These are phyloP conservation scores for Benitochromis conjunctus DNA, from an alignment of 2,113 vertebrate genomes.

Conservation along the genomic window DNA sequence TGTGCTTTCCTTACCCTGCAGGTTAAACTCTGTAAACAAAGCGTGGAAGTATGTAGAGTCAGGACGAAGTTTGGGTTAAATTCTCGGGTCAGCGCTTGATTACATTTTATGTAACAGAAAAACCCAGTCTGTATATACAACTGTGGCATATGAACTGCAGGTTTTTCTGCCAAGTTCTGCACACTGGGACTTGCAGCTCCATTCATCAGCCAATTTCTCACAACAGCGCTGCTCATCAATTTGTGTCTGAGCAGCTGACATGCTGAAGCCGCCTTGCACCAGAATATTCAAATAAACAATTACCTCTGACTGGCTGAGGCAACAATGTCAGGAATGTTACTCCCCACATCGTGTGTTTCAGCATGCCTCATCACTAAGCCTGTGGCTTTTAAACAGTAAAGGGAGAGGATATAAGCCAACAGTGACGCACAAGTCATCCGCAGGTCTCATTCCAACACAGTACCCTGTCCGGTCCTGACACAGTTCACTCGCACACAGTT, in stretches of 20 bases:
- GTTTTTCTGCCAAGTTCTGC: conserved; percentile 28
- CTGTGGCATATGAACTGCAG: background rate
- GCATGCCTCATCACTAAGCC: conserved; percentile 38
- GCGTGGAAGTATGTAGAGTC: background rate
- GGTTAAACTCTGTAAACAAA: conserved; percentile 16
- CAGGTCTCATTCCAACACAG: conserved; percentile 25
- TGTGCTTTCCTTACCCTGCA: conserved; percentile 6
- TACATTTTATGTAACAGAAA: conserved; percentile 1
- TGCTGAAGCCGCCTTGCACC: conserved; percentile 25
- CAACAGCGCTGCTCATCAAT: conserved; percentile 16
- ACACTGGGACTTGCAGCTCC: conserved; percentile 22
- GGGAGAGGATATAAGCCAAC: conserved; percentile 4
- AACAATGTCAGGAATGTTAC: conserved; percentile 59
- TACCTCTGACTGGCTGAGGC: conserved; percentile 43
- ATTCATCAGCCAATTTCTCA: conserved; percentile 45
- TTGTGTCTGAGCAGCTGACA: conserved; percentile 47
- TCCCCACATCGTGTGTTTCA: conserved; percentile 16
- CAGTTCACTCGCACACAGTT: background rate
- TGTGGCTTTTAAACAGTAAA: conserved; percentile 17
- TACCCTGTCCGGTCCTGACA: conserved; percentile 39
- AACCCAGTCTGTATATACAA: background rate
- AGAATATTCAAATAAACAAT: conserved; percentile 69
- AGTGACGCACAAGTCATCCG: conserved; percentile 45
- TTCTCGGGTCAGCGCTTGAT: background rate
- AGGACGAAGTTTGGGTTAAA: background rate